phyloP scores from a whole-genome alignment of 2,888 invertebrate genomes.

The Formica aserva region DNA sequence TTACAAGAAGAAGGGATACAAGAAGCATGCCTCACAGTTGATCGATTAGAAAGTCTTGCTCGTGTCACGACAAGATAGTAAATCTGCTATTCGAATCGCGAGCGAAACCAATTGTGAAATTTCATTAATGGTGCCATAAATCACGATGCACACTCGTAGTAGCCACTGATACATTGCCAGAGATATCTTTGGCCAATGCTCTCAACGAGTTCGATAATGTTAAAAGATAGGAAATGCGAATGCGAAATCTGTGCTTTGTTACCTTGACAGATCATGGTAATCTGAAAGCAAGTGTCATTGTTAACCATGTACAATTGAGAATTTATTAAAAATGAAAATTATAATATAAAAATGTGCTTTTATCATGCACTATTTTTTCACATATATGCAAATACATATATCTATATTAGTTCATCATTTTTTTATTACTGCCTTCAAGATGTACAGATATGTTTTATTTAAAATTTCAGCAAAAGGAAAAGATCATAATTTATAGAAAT shows the following conservation, averaged over 20 bases:
- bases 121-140: constrained; percentile 34
- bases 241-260: background rate
- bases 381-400: background rate
- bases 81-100: background rate
- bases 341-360: background rate
- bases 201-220: background rate
- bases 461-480: background rate
- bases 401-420: background rate
- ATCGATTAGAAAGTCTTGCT: constrained; percentile 19
- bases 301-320: background rate
- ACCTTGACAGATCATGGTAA: background rate
- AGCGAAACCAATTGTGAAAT: constrained; percentile 48
- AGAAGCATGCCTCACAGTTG: background rate
- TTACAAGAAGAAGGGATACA: background rate
- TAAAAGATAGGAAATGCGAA: background rate
- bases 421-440: background rate
- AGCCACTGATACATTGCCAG: constrained; percentile 60
- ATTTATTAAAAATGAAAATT: background rate
- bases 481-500: background rate
- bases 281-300: background rate
- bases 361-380: background rate
- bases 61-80: background rate
- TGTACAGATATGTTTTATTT: background rate
- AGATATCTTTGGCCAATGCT: constrained; percentile 62
- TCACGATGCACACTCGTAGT: constrained; percentile 32